These are phyloP conservation scores for Ifrita kowaldi DNA, from an alignment of 2,113 vertebrate species.

Conservation along the genomic window DNA sequence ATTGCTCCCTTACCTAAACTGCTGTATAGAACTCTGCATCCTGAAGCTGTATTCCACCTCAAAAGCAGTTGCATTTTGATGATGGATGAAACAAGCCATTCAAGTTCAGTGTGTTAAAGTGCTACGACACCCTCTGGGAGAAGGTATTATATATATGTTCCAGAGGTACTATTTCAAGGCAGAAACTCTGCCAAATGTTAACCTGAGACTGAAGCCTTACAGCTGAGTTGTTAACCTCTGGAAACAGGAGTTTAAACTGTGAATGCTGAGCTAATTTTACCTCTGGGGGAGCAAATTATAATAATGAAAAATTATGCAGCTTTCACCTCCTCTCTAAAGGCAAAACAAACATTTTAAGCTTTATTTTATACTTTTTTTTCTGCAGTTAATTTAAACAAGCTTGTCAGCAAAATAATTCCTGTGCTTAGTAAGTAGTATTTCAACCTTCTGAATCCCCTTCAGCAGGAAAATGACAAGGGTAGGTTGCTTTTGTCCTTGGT, in stretches of 20 bases:
- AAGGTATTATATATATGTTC: neutral
- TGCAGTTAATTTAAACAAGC: neutral
- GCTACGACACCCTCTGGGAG: neutral
- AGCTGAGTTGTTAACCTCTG: constrained; percentile 41
- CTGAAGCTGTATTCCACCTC: neutral
- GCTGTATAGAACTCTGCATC: neutral
- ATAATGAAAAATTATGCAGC: constrained; percentile 18
- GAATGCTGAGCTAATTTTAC: constrained; percentile 17
- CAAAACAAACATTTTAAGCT: neutral
- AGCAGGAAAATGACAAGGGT: neutral
- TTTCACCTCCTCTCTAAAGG: neutral
- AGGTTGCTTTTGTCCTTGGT: neutral
- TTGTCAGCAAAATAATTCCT: neutral
- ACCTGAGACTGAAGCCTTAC: constrained; percentile 41
- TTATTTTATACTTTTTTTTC: neutral
- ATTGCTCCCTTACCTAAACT: neutral
- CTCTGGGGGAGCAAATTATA: neutral
- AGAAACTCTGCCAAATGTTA: constrained; percentile 25
- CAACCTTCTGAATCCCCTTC: neutral
- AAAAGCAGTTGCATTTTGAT: neutral
- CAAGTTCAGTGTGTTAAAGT: neutral
- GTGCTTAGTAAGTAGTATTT: constrained; percentile 1
- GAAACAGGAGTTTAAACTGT: constrained; percentile 27
- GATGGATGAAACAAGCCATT: neutral
- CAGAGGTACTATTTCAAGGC: constrained; percentile 22